These are phyloP conservation scores for Noctua comes DNA, from an alignment of 2,888 invertebrate species.

Conservation along the genomic window DNA sequence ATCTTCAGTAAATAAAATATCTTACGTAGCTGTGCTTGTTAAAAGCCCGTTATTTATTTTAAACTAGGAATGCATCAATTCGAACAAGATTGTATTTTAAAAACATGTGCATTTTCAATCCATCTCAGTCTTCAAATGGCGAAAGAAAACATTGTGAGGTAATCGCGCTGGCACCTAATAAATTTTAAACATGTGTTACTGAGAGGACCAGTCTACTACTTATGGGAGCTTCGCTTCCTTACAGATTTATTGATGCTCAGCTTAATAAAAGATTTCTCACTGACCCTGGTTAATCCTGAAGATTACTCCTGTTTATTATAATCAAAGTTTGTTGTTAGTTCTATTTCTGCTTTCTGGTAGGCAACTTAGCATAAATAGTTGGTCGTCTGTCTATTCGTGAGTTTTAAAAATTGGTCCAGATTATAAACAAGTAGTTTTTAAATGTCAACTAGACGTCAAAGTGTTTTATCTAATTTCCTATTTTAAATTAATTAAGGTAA, in stretches of 20 bases:
- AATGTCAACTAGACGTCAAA: background rate
- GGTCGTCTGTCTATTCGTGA: background rate
- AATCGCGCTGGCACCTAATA: conserved; percentile 55
- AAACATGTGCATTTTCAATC: conserved; percentile 56
- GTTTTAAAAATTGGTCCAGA: background rate
- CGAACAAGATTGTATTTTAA: conserved; percentile 18
- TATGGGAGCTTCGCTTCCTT: conserved; percentile 19
- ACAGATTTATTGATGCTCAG: conserved; percentile 38
- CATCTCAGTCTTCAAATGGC: conserved; percentile 44
- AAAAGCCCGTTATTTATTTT: conserved; percentile 21
- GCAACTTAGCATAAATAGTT: background rate
- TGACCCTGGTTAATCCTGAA: conserved; percentile 33
- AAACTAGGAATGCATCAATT: conserved; percentile 15
- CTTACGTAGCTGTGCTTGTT: background rate
- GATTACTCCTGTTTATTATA: conserved; percentile 9
- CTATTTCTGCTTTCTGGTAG: background rate
- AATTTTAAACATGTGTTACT: conserved; percentile 56
- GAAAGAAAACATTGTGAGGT: conserved; percentile 58
- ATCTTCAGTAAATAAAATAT: background rate
- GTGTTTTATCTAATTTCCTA: no score
- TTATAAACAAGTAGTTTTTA: background rate
- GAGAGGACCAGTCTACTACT: conserved; percentile 24
- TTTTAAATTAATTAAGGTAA: no score
- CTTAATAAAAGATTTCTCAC: conserved; percentile 42
- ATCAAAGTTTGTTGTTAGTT: background rate